A percentile compares a stretch with the other conserved stretches of the same genome.
Conservation (phyloP, 2,113 vertebrate genomes). For the Anarrhichthys ocellatus region DNA sequence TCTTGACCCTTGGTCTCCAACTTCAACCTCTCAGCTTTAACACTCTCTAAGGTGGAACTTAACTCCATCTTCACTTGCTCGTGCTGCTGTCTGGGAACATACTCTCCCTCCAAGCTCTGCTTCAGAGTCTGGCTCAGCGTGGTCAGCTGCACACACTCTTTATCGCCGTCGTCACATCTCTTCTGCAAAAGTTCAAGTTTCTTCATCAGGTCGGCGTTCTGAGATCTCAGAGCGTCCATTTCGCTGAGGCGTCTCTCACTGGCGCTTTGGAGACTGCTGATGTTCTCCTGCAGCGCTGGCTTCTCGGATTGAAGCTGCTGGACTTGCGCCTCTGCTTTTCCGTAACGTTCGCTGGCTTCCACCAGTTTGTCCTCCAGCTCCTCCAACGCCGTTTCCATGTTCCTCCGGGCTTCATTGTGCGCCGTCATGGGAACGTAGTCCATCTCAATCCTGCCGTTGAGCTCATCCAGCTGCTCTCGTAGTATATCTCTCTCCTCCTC, state of each 20-base stretch:
- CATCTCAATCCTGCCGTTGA: conserved; percentile 86
- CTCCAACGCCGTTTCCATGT: conserved; percentile 81
- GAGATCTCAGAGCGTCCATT: conserved; percentile 78
- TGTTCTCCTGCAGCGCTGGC: conserved; percentile 75
- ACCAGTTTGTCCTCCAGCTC: conserved; percentile 89
- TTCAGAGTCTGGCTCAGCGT: conserved; percentile 84
- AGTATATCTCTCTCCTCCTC: conserved; percentile 86
- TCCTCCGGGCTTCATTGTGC: conserved; percentile 87
- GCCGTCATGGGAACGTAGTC: conserved; percentile 87
- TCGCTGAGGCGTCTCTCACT: conserved; percentile 83
- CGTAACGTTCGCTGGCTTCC: conserved; percentile 84
- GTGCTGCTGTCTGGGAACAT: conserved; percentile 83
- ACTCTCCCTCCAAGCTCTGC: conserved; percentile 82
- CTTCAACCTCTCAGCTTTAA: conserved; percentile 83
- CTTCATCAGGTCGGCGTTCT: conserved; percentile 77
- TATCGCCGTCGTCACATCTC: conserved; percentile 81
- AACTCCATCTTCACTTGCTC: conserved; percentile 84
- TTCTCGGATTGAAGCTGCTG: conserved; percentile 86
- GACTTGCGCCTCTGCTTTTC: conserved; percentile 85
- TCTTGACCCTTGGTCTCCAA: conserved; percentile 81
- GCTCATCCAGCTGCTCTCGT: conserved; percentile 86
- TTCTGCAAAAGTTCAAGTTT: conserved; percentile 82
- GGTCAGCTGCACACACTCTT: conserved; percentile 72
- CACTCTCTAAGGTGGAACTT: conserved; percentile 81
- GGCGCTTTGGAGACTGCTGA: conserved; percentile 79